Conservation (phyloP, 1,140 invertebrate genomes). For the Heliothis subflexa region DNA sequence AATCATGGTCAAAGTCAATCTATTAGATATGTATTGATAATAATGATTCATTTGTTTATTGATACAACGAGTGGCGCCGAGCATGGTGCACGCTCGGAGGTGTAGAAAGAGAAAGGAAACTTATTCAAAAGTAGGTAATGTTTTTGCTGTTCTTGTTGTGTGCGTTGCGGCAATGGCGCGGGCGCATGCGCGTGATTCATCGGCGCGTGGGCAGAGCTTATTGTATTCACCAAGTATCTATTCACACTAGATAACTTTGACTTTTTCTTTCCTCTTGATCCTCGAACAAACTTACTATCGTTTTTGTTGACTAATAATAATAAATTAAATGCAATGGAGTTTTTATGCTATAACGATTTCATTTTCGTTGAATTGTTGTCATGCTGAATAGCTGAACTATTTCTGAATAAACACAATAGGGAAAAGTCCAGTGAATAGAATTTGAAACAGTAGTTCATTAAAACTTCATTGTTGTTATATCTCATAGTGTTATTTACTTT, state of each 20-base stretch:
- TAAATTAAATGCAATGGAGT: slow-evolving; percentile 34
- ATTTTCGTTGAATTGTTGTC: slow-evolving; percentile 41
- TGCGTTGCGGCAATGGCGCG: slow-evolving; percentile 63
- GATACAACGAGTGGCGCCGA: slow-evolving; percentile 71
- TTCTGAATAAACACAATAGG: slow-evolving; percentile 56
- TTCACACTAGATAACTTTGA: slow-evolving; percentile 75
- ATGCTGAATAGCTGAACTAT: slow-evolving; percentile 44
- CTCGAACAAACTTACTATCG: slow-evolving; percentile 56
- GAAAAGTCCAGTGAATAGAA: slow-evolving; percentile 56
- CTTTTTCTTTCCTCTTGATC: slow-evolving; percentile 68
- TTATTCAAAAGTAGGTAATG: slow-evolving; percentile 86
- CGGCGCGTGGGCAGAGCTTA: slow-evolving; percentile 81
- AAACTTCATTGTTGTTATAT: slow-evolving; percentile 65
- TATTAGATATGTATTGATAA: slow-evolving; percentile 51
- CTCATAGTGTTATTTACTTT: slow-evolving; percentile 66
- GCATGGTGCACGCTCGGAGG: slow-evolving; percentile 66
- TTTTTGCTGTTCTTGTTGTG: slow-evolving; percentile 79
- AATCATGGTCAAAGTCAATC: slow-evolving; percentile 54
- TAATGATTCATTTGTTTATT: slow-evolving; percentile 61
- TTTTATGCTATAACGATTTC: slow-evolving; percentile 30
- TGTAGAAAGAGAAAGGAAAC: slow-evolving; percentile 86
- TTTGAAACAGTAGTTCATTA: slow-evolving; percentile 66
- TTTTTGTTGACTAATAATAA: slow-evolving; percentile 49
- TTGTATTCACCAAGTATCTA: slow-evolving; percentile 74
- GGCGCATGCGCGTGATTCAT: slow-evolving; percentile 74